Base-by-base conservation (phyloP, 53 echinoderm and acorn worm species). In the Crossaster papposus region DNA sequence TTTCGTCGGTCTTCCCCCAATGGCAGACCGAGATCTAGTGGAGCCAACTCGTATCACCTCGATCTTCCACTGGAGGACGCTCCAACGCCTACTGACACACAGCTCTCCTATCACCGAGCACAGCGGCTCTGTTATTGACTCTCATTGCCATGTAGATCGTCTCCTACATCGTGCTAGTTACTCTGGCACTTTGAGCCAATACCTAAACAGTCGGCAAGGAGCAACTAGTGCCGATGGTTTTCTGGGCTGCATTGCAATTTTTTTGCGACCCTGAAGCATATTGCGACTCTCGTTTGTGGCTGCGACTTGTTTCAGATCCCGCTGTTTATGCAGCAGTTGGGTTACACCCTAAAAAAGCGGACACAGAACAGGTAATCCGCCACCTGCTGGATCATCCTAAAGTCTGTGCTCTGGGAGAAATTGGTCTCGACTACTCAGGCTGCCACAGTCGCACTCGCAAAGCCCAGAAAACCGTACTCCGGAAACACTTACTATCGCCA, bases 21-120 rank as follows among this genome's bases (percentile, higher is more conserved):
- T n/a, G n/a, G n/a, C n/a, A n/a, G n/a, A n/a, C n/a, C n/a, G n/a
- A n/a, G n/a, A n/a, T n/a, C n/a, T n/a, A n/a, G 62, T 12, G 34
- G n/a, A 30, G 58, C 1, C 0, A 50, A 54, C 58, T 7, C 82
- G 82, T 3, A 65, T 82, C 37, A 11, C 37, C n/a, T 65, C 82
- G 15, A 82, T 65, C 36, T 82, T 82, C 13, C 82, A 82, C 28
- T 65, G 82, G 82, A 82, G 82, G 29, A 82, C 65, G 23, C 82
- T 82, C 17, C 65, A 37, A 20, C 65, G 82, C 37, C 37, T 82
- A 8, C 12, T 80, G 1, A 15, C 80, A 33, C 28, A 30, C 20
- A 17, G 14, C 73, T 35, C 73, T 1, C 35, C 34, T 15, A 35
- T 9, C 73, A 35, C 36, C 35, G 33, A 73, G 73, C 65, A 65